Evolutionary conservation across 2,113 vertebrate genomes (phyloP), one percentile per base, ranked within the genome.

Genomic region (Ailuropoda melanoleuca): DNA sequence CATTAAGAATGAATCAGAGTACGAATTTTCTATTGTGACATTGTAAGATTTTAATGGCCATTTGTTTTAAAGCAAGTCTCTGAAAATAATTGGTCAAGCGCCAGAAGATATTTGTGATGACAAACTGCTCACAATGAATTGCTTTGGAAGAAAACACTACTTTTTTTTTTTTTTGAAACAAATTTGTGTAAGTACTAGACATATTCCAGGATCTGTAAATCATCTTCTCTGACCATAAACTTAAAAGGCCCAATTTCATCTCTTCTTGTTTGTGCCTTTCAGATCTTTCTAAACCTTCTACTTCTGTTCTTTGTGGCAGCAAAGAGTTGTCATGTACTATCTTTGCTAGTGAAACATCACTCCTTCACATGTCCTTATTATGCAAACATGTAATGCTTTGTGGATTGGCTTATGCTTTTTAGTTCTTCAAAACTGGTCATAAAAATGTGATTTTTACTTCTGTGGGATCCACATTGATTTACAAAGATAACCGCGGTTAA

Each of bases 91-190:
- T 98, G 98, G 98, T 98, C 97, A 98, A 95, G 83, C 97, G 98
- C 98, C 98, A 99, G 98, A 98, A 98, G 46, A 88, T 97, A 88
- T 98, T 98, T 98, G 97, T 93, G 97, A 97, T 98, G 98, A 98
- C 97, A 98, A 98, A 98, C 97, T 97, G 95, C 88, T 98, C 95
- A 98, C 97, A 97, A 98, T 97, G 90, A 98, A 98, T 97, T 98
- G 97, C 98, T 99, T 98, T 98, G 96, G 98, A 96, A 98, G 98
- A 98, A 99, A 99, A 98, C 97, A 97, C 95, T 97, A 90, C 93
- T 95, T 98, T 72, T 98, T 98, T 98, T 98, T 98, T 95, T 97
- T 98, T 98, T 95, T 97, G 97, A 98, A 98, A 98, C 95, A 98
- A 97, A 98, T 98, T 98, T 98, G 94, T 97, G 72, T 98, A 97